A percentile compares a stretch with the other conserved stretches of the same genome.
phyloP scores from a whole-genome alignment of 2,888 invertebrate species.

The Apamea anceps region DNA sequence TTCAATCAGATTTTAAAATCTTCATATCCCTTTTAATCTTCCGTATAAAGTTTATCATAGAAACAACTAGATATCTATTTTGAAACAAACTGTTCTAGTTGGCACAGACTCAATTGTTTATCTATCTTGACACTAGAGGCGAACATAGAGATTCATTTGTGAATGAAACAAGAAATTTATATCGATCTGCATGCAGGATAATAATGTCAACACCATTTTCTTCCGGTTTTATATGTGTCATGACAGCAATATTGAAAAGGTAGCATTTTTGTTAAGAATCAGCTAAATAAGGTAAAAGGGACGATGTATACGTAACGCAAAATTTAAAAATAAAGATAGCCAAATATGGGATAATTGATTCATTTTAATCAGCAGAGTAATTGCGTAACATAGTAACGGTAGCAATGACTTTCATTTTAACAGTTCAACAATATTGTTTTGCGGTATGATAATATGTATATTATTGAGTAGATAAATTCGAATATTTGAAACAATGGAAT shows the following conservation, averaged over 20 bases:
- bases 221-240: background rate
- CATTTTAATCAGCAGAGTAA: background rate
- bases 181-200: slow-evolving; percentile 22
- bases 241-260: background rate
- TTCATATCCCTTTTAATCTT: background rate
- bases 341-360: background rate
- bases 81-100: slow-evolving; percentile 54
- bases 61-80: slow-evolving; percentile 51
- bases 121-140: slow-evolving; percentile 57
- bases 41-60: slow-evolving; percentile 9
- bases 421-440: background rate
- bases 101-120: slow-evolving; percentile 64
- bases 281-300: background rate
- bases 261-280: background rate
- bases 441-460: no score
- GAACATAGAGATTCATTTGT: slow-evolving; percentile 49
- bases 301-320: background rate
- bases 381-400: background rate
- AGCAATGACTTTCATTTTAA: background rate
- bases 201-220: slow-evolving; percentile 6
- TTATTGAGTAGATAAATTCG: no score
- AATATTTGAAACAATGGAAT: background rate
- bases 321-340: background rate
- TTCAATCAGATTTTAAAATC: background rate
- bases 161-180: slow-evolving; percentile 38